Evolutionary conservation across 2,113 vertebrate species (phyloP).

Genomic region (Rhynchopsitta pachyrhyncha): DNA sequence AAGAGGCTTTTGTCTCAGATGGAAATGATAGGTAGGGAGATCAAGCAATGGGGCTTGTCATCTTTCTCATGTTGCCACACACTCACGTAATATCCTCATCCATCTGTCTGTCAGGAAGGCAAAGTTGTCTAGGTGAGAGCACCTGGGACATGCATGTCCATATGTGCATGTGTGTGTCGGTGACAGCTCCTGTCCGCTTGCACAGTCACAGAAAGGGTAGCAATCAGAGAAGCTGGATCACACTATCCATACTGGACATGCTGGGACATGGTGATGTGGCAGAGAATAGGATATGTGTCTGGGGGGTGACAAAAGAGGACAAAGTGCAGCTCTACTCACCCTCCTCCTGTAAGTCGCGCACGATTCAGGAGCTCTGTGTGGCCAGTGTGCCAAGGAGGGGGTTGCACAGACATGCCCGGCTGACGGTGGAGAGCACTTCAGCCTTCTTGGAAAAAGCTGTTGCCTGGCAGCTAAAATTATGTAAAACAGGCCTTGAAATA

Average conservation of each 20-base stretch:
- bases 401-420: neutral
- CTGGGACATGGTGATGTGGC: neutral
- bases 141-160: accelerated
- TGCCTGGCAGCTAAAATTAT: conserved; percentile 56
- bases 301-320: neutral
- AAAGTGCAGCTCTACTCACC: neutral
- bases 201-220: neutral
- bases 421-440: conserved; percentile 34
- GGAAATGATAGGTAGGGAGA: neutral
- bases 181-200: neutral
- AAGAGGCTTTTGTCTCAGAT: neutral
- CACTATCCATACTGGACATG: neutral
- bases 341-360: neutral
- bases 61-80: neutral
- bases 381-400: neutral
- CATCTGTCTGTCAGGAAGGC: neutral
- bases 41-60: neutral
- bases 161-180: neutral
- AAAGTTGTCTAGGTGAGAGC: neutral
- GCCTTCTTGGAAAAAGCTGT: conserved; percentile 11
- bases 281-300: neutral
- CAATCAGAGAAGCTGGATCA: neutral
- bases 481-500: conserved; percentile 43
- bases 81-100: neutral
- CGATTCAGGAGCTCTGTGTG: neutral